These are phyloP conservation scores for human DNA, from an alignment of 2,113 vertebrate genomes.

Conservation along the genomic window DNA sequence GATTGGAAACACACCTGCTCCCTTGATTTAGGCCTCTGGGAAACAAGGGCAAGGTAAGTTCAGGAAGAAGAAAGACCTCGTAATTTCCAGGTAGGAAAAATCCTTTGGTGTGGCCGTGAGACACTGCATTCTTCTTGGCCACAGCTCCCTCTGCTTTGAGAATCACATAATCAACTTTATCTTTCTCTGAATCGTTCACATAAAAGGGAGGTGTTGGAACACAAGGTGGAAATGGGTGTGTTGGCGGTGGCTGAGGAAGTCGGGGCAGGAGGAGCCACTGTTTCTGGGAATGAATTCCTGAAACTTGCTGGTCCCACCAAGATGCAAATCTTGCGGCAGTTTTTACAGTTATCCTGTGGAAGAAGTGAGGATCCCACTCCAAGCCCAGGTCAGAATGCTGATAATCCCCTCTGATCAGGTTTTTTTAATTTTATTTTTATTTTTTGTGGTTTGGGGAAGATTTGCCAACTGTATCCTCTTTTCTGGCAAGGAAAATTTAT, in stretches of 20 bases:
- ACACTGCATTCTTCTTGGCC: accelerated
- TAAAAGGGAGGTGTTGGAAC: not conserved
- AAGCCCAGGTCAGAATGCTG: too few relatives aligned
- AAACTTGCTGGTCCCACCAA: not conserved
- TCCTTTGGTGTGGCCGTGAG: not conserved
- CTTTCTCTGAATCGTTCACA: not conserved
- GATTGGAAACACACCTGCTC: not conserved
- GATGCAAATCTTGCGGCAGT: not conserved
- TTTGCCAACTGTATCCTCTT: not conserved
- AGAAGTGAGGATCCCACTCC: accelerated
- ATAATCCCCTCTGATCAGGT: too few relatives aligned
- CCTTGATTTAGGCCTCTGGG: not conserved
- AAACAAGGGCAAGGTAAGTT: accelerated
- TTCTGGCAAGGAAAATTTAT: not conserved
- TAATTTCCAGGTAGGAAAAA: not conserved
- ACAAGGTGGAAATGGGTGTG: not conserved
- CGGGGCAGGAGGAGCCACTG: accelerated
- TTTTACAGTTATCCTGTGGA: not conserved
- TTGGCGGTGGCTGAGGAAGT: accelerated
- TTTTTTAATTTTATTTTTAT: not conserved
- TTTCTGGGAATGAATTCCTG: not conserved
- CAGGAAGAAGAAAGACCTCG: not conserved
- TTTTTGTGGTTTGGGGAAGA: not conserved
- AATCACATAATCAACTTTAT: not conserved
- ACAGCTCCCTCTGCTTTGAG: not conserved